A percentile compares a stretch with the other conserved stretches of the same genome.
Evolutionary conservation across 2,797 vertebrate species (phyloP).

Genomic region (Synaphobranchus kaupii): DNA sequence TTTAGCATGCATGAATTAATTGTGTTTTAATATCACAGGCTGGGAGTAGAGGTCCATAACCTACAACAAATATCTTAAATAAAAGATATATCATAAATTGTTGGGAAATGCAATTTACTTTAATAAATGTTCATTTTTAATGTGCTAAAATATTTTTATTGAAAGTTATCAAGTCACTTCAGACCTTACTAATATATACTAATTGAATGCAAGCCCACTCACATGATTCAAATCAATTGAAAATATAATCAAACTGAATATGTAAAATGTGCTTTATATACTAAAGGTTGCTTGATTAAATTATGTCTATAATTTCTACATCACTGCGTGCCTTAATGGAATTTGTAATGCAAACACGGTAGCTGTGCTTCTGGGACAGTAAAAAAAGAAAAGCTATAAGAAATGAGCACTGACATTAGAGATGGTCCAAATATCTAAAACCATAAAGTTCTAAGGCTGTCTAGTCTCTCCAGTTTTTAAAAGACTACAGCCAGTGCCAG

Average conservation of each 20-base stretch:
- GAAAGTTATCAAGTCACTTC: background rate
- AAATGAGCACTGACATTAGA: slow-evolving; percentile 70
- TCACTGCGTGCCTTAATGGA: background rate
- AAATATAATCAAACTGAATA: background rate
- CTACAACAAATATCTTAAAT: background rate
- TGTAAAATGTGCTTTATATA: background rate
- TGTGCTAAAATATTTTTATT: background rate
- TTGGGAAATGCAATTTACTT: background rate
- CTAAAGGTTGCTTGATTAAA: slow-evolving; percentile 3
- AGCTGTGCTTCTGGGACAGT: slow-evolving; percentile 54
- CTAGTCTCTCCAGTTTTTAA: slow-evolving; percentile 42
- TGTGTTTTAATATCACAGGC: background rate
- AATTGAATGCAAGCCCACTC: background rate
- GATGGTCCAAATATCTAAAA: slow-evolving; percentile 74
- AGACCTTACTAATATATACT: background rate
- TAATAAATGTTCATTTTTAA: too few relatives aligned
- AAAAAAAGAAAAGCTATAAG: slow-evolving; percentile 56
- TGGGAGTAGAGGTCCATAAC: background rate
- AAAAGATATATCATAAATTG: background rate
- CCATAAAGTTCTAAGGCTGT: slow-evolving; percentile 52
- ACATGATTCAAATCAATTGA: slow-evolving; percentile 4
- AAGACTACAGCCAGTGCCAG: slow-evolving; percentile 67
- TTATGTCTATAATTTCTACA: background rate
- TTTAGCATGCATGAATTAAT: background rate
- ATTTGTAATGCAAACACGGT: slow-evolving; percentile 44